Conservation (phyloP, 1,140 invertebrate species). For the Lanistes nyassanus region DNA sequence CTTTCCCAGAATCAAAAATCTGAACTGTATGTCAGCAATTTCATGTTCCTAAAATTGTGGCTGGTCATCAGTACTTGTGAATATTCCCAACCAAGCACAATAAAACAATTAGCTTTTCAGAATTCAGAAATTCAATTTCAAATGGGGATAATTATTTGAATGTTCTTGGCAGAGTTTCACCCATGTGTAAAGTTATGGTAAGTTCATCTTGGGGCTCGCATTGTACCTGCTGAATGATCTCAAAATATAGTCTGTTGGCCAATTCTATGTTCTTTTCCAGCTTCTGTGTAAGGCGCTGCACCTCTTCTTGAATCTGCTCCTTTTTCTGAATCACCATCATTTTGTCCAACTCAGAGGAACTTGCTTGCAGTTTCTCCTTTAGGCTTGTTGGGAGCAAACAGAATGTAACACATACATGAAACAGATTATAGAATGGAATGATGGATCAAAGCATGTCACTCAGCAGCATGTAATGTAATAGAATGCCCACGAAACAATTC, state of each 20-base stretch:
- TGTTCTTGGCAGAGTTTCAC: no score
- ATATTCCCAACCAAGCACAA: no score
- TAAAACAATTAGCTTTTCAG: no score
- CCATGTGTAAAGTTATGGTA: background rate
- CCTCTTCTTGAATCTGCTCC: constrained; percentile 23
- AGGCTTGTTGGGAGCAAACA: constrained; percentile 8
- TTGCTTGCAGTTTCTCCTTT: constrained; percentile 23
- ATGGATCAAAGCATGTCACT: background rate
- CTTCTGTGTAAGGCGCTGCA: constrained; percentile 14
- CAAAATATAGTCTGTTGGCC: constrained; percentile 25
- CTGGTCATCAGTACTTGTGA: no score
- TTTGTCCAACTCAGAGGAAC: constrained; percentile 22
- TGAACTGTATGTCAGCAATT: no score
- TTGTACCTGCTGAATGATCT: constrained; percentile 32
- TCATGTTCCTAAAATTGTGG: no score
- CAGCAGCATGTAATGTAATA: background rate
- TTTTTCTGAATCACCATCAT: constrained; percentile 24
- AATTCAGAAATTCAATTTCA: background rate
- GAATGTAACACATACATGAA: background rate
- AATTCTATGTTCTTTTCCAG: constrained; percentile 23
- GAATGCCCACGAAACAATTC: no score
- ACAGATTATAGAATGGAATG: background rate
- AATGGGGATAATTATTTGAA: background rate
- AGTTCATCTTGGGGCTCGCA: background rate
- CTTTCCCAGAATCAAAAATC: no score